These are phyloP conservation scores for Nymphalis urticae DNA, from an alignment of 2,888 invertebrate species.

Conservation along the genomic window DNA sequence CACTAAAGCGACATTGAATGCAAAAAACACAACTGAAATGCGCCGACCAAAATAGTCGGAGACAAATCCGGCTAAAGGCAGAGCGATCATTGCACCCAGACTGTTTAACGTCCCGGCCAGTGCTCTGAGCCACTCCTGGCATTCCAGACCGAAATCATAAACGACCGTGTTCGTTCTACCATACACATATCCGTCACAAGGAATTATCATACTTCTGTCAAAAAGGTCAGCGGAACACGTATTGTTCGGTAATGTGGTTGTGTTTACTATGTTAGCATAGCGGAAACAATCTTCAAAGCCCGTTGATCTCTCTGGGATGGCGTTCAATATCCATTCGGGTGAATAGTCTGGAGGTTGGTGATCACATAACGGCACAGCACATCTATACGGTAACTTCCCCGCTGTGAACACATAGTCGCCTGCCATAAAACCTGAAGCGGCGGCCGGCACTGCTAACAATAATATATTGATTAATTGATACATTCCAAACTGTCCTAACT, in stretches of 20 bases:
- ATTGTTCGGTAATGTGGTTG: slow-evolving; percentile 37
- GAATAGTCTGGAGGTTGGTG: slow-evolving; percentile 53
- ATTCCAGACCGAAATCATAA: slow-evolving; percentile 70
- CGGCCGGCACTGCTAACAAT: slow-evolving; percentile 57
- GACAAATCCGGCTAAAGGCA: slow-evolving; percentile 85
- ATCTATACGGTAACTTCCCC: slow-evolving; percentile 64
- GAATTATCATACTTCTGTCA: slow-evolving; percentile 53
- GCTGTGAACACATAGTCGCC: slow-evolving; percentile 71
- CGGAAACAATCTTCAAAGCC: slow-evolving; percentile 66
- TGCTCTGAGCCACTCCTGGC: slow-evolving; percentile 85
- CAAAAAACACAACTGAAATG: slow-evolving; percentile 65
- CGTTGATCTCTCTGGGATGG: slow-evolving; percentile 57
- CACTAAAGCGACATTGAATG: slow-evolving; percentile 64
- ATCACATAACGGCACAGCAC: slow-evolving; percentile 64
- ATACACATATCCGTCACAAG: slow-evolving; percentile 65
- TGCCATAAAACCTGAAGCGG: slow-evolving; percentile 65
- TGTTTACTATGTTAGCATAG: slow-evolving; percentile 50
- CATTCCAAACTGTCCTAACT: slow-evolving; percentile 67
- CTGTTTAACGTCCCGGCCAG: slow-evolving; percentile 89
- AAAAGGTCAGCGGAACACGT: slow-evolving; percentile 59
- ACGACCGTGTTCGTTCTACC: slow-evolving; percentile 66
- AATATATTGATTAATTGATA: slow-evolving; percentile 62
- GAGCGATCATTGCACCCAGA: slow-evolving; percentile 85
- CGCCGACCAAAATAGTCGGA: slow-evolving; percentile 83
- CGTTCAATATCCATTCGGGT: slow-evolving; percentile 63